Evolutionary conservation across 1,140 invertebrate genomes (phyloP).

Genomic region (Nautilus pompilius): DNA sequence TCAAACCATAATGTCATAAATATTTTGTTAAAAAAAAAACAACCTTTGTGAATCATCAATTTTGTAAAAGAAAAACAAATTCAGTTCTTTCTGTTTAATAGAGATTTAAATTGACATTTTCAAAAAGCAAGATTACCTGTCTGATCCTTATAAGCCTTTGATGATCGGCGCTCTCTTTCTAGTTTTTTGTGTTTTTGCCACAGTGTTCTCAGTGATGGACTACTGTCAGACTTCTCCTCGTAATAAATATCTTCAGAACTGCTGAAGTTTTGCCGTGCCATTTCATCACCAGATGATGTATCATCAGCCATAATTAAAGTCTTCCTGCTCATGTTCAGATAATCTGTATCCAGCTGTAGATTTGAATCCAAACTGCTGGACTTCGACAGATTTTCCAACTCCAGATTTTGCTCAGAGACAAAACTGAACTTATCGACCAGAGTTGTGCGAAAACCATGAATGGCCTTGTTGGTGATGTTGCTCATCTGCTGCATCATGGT

Average conservation of each 20-base stretch:
- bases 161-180: neutral
- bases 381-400: neutral
- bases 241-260: neutral
- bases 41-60: too few species aligned
- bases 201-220: neutral
- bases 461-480: constrained; percentile 32
- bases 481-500: constrained; percentile 23
- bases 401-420: neutral
- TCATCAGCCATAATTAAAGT: neutral
- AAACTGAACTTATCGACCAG: neutral
- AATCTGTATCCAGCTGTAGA: neutral
- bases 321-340: neutral
- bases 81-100: too few species aligned
- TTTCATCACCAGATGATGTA: neutral
- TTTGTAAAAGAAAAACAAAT: too few species aligned
- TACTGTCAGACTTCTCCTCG: neutral
- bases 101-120: too few species aligned
- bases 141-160: too few species aligned
- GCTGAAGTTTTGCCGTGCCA: neutral
- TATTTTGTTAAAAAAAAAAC: too few species aligned
- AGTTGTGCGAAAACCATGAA: constrained; percentile 24
- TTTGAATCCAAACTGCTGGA: neutral
- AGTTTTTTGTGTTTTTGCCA: neutral
- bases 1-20: too few species aligned
- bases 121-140: too few species aligned